Percentiles rank a stretch among this genome's conserved stretches.
Evolutionary conservation across 2,888 invertebrate genomes (phyloP).

Genomic region (Plebejus melissa): DNA sequence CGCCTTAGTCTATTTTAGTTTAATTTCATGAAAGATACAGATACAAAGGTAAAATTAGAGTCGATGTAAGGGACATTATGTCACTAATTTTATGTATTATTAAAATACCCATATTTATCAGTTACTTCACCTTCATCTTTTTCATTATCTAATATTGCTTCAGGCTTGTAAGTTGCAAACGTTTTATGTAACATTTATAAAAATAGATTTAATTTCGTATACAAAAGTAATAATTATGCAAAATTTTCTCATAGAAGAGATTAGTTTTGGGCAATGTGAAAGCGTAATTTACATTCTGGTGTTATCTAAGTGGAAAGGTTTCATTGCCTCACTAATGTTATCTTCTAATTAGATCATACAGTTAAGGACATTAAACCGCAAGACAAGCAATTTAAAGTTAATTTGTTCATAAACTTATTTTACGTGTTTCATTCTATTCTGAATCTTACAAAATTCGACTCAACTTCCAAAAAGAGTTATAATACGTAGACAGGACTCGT

Average conservation of each 20-base stretch:
- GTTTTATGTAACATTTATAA: not conserved
- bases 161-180: not conserved
- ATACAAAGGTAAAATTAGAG: too few species aligned
- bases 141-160: not conserved
- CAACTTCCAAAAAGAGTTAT: too few species aligned
- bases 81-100: not conserved
- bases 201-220: slow-evolving; percentile 7
- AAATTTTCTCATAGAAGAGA: not conserved
- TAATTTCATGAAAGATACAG: too few species aligned
- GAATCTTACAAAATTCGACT: too few species aligned
- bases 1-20: too few species aligned
- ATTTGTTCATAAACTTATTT: too few species aligned
- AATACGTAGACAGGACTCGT: too few species aligned
- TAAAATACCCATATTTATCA: too few species aligned
- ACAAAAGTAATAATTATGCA: not conserved
- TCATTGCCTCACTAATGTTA: slow-evolving; percentile 2
- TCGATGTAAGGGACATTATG: too few species aligned
- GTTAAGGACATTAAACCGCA: not conserved
- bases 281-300: slow-evolving; percentile 10
- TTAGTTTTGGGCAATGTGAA: slow-evolving; percentile 10
- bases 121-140: not conserved
- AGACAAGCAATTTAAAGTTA: not conserved
- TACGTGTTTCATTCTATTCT: too few species aligned
- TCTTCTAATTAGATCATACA: not conserved
- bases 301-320: slow-evolving; percentile 12